Conservation (phyloP, 2,888 invertebrate genomes). For the Drosophila maculinotata region DNA sequence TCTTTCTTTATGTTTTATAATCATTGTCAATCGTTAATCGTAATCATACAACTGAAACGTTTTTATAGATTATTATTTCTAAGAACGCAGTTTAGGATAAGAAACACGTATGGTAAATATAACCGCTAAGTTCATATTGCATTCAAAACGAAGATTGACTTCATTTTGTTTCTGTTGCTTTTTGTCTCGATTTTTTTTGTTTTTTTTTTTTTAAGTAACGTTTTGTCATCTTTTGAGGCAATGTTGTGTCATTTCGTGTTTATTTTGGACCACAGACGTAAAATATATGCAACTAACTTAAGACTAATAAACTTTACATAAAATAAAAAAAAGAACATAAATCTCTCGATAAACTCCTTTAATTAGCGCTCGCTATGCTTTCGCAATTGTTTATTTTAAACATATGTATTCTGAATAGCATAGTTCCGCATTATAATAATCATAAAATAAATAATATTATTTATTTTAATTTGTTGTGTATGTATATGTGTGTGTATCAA, state of each 20-base stretch:
- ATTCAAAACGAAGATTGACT: slow-evolving; percentile 1
- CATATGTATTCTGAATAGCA: slow-evolving; percentile 9
- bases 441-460: slow-evolving; percentile 37
- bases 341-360: slow-evolving; percentile 5
- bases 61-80: slow-evolving; percentile 2
- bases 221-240: slow-evolving; percentile 36
- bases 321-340: slow-evolving; percentile 2
- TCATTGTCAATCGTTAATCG: slow-evolving; percentile 7
- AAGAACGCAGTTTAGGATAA: slow-evolving; percentile 27
- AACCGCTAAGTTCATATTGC: slow-evolving; percentile 1
- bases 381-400: slow-evolving; percentile 20
- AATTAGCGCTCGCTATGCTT: slow-evolving; percentile 13
- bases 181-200: background rate
- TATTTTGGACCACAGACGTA: slow-evolving; percentile 54
- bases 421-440: slow-evolving; percentile 10
- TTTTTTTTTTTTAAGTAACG: slow-evolving; percentile 24
- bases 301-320: slow-evolving; percentile 51
- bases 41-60: slow-evolving; percentile 32
- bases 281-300: slow-evolving; percentile 45
- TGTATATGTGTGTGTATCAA: slow-evolving; percentile 3
- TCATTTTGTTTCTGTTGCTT: background rate
- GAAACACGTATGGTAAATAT: slow-evolving; percentile 25
- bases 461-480: slow-evolving; percentile 20
- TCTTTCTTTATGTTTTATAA: slow-evolving; percentile 16
- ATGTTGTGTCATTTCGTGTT: slow-evolving; percentile 35